A percentile compares a stretch with the other conserved stretches of the same genome.
phyloP scores from a whole-genome alignment of 2,797 vertebrate genomes.

The Enteromius unitaeniatus region DNA sequence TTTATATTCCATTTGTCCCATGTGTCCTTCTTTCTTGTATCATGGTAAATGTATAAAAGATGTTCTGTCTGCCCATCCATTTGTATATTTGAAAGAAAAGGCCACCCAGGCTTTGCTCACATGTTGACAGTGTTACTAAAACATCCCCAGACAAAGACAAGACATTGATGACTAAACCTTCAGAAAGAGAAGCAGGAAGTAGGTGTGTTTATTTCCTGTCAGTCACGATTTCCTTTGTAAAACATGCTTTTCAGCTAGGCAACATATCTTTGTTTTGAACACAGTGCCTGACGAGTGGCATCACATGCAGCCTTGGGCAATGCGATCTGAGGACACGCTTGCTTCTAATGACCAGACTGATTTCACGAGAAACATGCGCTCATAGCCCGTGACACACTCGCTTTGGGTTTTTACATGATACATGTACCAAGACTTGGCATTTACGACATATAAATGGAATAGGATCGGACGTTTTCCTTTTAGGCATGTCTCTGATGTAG shows the following conservation, averaged over 20 bases:
- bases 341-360: slow-evolving; percentile 16
- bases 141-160: slow-evolving; percentile 31
- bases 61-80: slow-evolving; percentile 20
- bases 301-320: slow-evolving; percentile 23
- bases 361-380: slow-evolving; percentile 5
- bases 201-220: slow-evolving; percentile 49
- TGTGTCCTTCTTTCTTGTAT: background rate
- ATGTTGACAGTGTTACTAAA: slow-evolving; percentile 15
- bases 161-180: slow-evolving; percentile 39
- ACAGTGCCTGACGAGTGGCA: slow-evolving; percentile 8
- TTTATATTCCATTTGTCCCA: background rate
- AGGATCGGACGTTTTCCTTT: slow-evolving; percentile 8
- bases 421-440: slow-evolving; percentile 15
- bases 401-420: slow-evolving; percentile 21
- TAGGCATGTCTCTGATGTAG: slow-evolving; percentile 19
- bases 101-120: slow-evolving; percentile 19
- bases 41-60: background rate
- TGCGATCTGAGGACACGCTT: background rate
- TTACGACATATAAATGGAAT: background rate
- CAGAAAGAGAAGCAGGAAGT: slow-evolving; percentile 40
- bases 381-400: background rate
- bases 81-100: slow-evolving; percentile 37
- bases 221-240: slow-evolving; percentile 38
- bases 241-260: slow-evolving; percentile 36
- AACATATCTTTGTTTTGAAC: slow-evolving; percentile 31